Evolutionary conservation across 1,140 invertebrate genomes (phyloP), one percentile per base, ranked within the genome.

Genomic region (Aricia agestis): DNA sequence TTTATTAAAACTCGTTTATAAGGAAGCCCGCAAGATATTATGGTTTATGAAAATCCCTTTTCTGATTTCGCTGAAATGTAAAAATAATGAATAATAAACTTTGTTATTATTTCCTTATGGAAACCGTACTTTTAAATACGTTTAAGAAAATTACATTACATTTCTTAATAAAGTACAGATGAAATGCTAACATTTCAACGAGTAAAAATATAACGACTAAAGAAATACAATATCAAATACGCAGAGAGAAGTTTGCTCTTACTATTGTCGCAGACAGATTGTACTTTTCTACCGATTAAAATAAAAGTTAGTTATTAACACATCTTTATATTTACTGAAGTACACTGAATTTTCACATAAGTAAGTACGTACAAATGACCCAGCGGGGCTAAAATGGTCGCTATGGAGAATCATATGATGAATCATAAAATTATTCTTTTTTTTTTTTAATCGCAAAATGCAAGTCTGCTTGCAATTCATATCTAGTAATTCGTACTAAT

Each of bases 1-100:
- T 85, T 85, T 82, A 86, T 82, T 86, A 85, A 84, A 74, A 78
- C 78, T 78, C 83, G 83, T 85, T 87, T 84, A 86, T 84, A 82
- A 84, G 80, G 76, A 81, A 84, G 84, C 84, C 82, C 81, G 76
- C 80, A 74, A 75, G 78, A 80, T 79, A 80, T 84, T 86, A 79
- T 80, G 79, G 76, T 88, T 84, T 84, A 85, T 85, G 86, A 87
- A 84, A 85, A 81, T 79, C 76, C 75, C 74, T 81, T 82, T 83
- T 83, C 78, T 79, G 82, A 84, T 87, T 87, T 76, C 66, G 75
- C 68, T 66, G 68, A 69, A 76, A 72, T 74, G 80, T 76, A 78
- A 81, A 80, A 76, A 74, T 77, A 74, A 82, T 82, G 79, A 78
- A 78, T 72, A 80, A 80, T 80, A 75, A 79, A 76, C 74, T 76